These are phyloP conservation scores for Corvus moneduloides DNA, from an alignment of 2,113 vertebrate species.

Conservation along the genomic window DNA sequence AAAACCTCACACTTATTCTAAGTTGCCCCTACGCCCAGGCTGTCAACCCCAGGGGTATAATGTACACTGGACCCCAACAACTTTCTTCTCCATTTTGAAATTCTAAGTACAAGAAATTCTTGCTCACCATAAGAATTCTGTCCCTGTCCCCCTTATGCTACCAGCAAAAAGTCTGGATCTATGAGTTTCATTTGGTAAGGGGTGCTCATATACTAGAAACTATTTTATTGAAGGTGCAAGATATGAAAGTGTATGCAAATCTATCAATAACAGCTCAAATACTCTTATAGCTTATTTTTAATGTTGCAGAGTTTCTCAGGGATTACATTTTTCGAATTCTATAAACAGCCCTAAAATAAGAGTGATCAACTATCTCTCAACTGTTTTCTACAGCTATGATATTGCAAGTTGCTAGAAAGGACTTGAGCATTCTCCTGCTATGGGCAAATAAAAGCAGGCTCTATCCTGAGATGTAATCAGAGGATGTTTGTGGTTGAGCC, in stretches of 20 bases:
- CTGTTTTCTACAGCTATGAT: not conserved
- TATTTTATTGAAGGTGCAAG: not conserved
- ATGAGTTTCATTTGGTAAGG: not conserved
- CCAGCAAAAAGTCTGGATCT: not conserved
- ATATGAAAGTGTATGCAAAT: not conserved
- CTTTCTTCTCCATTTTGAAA: not conserved
- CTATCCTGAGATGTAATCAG: not conserved
- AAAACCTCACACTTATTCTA: not conserved
- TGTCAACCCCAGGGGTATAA: accelerated
- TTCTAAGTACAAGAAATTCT: not conserved
- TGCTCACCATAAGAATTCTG: not conserved
- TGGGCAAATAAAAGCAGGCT: not conserved
- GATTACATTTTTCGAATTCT: not conserved
- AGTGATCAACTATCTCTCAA: not conserved
- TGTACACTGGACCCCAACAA: accelerated
- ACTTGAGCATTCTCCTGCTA: not conserved
- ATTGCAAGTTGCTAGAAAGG: not conserved
- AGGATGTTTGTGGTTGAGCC: not conserved
- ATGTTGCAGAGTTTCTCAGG: not conserved
- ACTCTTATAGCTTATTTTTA: not conserved
- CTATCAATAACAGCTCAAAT: not conserved
- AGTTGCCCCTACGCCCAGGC: not conserved
- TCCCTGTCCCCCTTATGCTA: not conserved
- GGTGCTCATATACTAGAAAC: not conserved
- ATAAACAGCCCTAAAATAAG: not conserved